These are phyloP conservation scores for Bimastos eiseni DNA, from an alignment of 2,888 invertebrate genomes.

Conservation along the genomic window DNA sequence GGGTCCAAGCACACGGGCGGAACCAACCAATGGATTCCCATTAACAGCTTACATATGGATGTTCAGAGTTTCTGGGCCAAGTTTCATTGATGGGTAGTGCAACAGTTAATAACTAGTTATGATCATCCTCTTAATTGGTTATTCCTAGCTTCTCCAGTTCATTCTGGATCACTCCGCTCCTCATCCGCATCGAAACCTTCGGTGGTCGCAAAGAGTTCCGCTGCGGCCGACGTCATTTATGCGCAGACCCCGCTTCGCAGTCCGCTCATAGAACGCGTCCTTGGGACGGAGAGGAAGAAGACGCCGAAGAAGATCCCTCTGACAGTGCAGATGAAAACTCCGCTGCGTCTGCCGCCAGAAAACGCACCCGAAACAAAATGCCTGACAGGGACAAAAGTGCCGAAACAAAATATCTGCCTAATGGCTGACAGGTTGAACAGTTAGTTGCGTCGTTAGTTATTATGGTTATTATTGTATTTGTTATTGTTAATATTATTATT, in stretches of 20 bases:
- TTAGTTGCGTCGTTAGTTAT: no score
- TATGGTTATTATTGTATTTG: no score
- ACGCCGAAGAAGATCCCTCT: not conserved
- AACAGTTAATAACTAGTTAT: not conserved
- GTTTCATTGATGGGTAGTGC: no score
- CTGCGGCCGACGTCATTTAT: not conserved
- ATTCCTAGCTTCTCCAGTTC: not conserved
- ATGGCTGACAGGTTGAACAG: not conserved
- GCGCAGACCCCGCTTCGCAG: not conserved
- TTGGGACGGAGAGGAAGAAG: not conserved
- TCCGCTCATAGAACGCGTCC: not conserved
- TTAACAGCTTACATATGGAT: no score
- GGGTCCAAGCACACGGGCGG: no score
- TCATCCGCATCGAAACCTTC: not conserved
- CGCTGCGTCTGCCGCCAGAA: not conserved
- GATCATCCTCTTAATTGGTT: not conserved
- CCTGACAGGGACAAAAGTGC: not conserved
- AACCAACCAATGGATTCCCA: no score
- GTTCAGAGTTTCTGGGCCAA: no score
- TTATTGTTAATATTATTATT: no score
- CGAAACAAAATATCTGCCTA: not conserved
- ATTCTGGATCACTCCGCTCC: no score
- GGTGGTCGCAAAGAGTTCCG: not conserved
- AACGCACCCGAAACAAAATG: not conserved
- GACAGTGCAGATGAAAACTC: not conserved